These are phyloP conservation scores for Odobenus rosmarus DNA, from an alignment of 2,113 vertebrate species.

Conservation along the genomic window DNA sequence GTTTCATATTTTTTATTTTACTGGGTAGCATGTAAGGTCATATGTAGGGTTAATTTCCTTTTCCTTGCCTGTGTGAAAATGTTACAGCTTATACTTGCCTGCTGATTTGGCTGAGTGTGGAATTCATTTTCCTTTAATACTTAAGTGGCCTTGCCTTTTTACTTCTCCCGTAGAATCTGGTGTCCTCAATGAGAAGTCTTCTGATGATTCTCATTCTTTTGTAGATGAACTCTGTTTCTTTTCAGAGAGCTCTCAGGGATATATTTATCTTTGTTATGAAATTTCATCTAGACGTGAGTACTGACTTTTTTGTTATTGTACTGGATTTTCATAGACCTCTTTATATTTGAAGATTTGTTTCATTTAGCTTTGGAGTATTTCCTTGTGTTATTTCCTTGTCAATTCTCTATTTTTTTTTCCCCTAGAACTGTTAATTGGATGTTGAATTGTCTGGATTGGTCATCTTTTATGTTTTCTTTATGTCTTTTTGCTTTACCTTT, in stretches of 20 bases:
- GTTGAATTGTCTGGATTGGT: neutral
- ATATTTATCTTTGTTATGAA: neutral
- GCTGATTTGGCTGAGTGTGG: neutral
- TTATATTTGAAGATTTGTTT: neutral
- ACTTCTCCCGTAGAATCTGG: neutral
- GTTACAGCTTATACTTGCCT: neutral
- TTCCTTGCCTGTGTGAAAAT: neutral
- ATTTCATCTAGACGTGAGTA: neutral
- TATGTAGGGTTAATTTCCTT: slow-evolving; percentile 5
- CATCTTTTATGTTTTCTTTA: neutral
- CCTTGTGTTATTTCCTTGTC: neutral
- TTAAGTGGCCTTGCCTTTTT: neutral
- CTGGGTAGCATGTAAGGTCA: neutral
- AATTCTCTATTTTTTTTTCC: neutral
- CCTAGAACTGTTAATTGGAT: neutral
- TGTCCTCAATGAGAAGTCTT: neutral
- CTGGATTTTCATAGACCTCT: neutral
- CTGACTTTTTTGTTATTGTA: neutral
- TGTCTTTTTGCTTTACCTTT: neutral
- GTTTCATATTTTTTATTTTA: slow-evolving; percentile 13
- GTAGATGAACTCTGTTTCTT: neutral
- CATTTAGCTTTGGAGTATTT: neutral
- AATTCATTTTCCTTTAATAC: neutral
- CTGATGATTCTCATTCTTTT: neutral
- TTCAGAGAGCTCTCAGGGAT: neutral